Evolutionary conservation across 2,888 invertebrate genomes (phyloP).

Genomic region (Eledone cirrhosa): DNA sequence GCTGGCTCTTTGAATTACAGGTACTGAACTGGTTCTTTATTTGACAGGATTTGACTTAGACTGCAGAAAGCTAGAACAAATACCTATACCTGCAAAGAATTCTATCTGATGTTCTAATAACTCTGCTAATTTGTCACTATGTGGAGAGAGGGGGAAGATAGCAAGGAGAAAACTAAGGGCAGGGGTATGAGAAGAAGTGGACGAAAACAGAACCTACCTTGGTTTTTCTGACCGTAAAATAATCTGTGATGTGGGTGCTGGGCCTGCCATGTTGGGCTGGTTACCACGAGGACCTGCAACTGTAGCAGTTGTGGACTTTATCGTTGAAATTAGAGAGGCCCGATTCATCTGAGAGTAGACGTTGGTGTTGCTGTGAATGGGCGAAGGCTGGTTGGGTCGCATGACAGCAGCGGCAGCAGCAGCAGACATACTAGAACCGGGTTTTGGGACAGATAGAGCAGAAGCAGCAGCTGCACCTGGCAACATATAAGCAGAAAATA

Average conservation of each 20-base stretch:
- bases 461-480: conserved; percentile 22
- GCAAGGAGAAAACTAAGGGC: too few relatives aligned
- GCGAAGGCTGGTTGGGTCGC: not conserved
- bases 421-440: conserved; percentile 3
- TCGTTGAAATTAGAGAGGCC: conserved; percentile 12
- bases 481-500: not conserved
- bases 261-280: not conserved
- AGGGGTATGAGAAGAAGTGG: too few relatives aligned
- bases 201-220: not conserved
- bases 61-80: too few relatives aligned
- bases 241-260: not conserved
- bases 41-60: too few relatives aligned
- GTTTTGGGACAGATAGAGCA: conserved; percentile 23
- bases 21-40: too few relatives aligned
- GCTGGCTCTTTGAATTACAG: too few relatives aligned
- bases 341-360: conserved; percentile 17
- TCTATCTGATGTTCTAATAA: too few relatives aligned
- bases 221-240: conserved; percentile 22
- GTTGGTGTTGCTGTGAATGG: not conserved
- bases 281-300: not conserved
- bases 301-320: not conserved
- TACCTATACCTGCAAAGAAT: too few relatives aligned
- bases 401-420: not conserved
- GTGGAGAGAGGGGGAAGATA: too few relatives aligned
- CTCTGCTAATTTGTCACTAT: too few relatives aligned